Conservation (phyloP, 1,140 invertebrate genomes). For the Lordiphosa clarofinis region DNA sequence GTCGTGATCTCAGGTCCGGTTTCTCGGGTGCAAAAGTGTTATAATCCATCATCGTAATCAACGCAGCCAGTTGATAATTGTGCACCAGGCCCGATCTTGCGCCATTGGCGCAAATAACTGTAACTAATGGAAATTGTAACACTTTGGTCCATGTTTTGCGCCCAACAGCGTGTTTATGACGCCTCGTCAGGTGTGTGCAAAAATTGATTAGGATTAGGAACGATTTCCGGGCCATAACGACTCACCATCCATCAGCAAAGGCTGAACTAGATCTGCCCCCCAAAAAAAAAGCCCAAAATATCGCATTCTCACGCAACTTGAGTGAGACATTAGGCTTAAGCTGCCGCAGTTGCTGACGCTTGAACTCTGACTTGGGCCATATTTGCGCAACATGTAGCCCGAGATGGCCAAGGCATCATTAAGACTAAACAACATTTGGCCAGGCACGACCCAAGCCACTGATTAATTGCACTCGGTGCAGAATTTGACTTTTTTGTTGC, state of each 20-base stretch:
- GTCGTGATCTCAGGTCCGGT: conserved; percentile 23
- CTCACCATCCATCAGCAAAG: conserved; percentile 27
- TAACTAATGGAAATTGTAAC: conserved; percentile 77
- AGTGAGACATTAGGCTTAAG: conserved; percentile 65
- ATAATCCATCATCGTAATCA: conserved; percentile 77
- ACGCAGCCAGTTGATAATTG: conserved; percentile 60
- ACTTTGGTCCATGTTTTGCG: conserved; percentile 51
- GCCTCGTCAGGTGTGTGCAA: conserved; percentile 66
- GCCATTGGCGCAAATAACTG: conserved; percentile 65
- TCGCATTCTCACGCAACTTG: conserved; percentile 57
- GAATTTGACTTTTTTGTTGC: conserved; percentile 74
- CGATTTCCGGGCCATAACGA: conserved; percentile 31
- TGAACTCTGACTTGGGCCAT: conserved; percentile 67
- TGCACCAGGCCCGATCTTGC: conserved; percentile 26
- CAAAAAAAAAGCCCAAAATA: too few relatives aligned
- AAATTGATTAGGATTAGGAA: conserved; percentile 73
- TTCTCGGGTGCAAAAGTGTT: conserved; percentile 58
- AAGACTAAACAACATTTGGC: conserved; percentile 72
- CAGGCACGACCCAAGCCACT: conserved; percentile 68
- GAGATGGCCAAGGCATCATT: conserved; percentile 53
- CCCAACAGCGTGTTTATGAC: conserved; percentile 63
- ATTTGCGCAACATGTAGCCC: conserved; percentile 55
- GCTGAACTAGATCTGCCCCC: neutral
- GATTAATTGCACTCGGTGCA: conserved; percentile 70
- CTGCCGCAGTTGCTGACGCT: conserved; percentile 47